Evolutionary conservation across 2,113 vertebrate species (phyloP).

Genomic region (Tamias sibiricus): DNA sequence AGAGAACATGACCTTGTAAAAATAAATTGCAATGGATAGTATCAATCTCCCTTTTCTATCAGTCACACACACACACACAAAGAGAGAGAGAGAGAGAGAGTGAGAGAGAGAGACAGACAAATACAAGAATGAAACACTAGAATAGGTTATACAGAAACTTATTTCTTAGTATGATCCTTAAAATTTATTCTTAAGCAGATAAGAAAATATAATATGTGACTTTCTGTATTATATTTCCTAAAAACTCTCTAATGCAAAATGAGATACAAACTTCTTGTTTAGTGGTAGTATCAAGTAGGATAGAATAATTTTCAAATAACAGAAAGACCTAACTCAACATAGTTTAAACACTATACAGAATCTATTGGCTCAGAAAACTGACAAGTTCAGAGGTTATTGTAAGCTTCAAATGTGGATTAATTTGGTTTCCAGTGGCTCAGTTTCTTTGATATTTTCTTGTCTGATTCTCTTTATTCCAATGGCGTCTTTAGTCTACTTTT

Average conservation of each 20-base stretch:
- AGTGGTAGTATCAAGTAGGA: not conserved
- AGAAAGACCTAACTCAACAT: not conserved
- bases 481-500: not conserved
- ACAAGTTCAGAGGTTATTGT: not conserved
- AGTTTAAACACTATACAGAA: not conserved
- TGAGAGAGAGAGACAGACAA: not conserved
- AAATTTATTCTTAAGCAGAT: not conserved
- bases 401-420: not conserved
- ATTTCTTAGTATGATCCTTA: not conserved
- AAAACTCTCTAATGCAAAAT: not conserved
- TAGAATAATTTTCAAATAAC: not conserved
- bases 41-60: not conserved
- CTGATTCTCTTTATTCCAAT: not conserved
- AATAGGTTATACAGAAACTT: not conserved
- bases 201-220: not conserved
- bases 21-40: not conserved
- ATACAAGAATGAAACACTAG: not conserved
- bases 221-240: not conserved
- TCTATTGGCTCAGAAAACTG: not conserved
- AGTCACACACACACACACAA: not conserved
- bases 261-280: not conserved
- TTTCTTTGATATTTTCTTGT: not conserved
- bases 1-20: not conserved
- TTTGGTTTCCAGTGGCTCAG: not conserved
- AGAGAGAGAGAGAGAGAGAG: not conserved